These are phyloP conservation scores for Lycaena phlaeas DNA, from an alignment of 2,888 invertebrate genomes.

Conservation along the genomic window DNA sequence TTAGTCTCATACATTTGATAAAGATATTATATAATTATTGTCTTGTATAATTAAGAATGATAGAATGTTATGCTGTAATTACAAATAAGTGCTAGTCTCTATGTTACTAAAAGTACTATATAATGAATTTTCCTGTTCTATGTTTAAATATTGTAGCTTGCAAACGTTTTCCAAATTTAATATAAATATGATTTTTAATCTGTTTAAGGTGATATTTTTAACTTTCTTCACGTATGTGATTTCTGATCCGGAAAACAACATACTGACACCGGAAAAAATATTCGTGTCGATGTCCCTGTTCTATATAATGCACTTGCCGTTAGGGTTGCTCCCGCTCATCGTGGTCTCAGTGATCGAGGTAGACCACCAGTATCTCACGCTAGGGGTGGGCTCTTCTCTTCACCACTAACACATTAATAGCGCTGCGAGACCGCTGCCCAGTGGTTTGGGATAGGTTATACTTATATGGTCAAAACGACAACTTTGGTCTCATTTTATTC, in stretches of 20 bases:
- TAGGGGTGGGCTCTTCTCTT: slow-evolving; percentile 52
- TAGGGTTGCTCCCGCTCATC: slow-evolving; percentile 85
- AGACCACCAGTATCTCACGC: slow-evolving; percentile 16
- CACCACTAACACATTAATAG: slow-evolving; percentile 23
- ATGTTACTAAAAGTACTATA: too few species aligned
- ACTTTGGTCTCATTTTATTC: slow-evolving; percentile 7
- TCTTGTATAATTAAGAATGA: too few species aligned
- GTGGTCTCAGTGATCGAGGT: slow-evolving; percentile 84
- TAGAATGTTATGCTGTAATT: too few species aligned
- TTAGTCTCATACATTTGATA: too few species aligned
- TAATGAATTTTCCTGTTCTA: too few species aligned
- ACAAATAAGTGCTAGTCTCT: too few species aligned
- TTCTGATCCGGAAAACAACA: slow-evolving; percentile 76
- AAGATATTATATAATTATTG: too few species aligned
- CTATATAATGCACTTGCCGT: slow-evolving; percentile 88
- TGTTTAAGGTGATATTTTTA: slow-evolving; percentile 82
- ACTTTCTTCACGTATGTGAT: slow-evolving; percentile 89
- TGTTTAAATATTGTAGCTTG: too few species aligned
- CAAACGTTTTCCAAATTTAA: too few species aligned
- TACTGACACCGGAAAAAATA: slow-evolving; percentile 84
- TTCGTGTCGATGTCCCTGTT: slow-evolving; percentile 92
- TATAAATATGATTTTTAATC: slow-evolving; percentile 15
- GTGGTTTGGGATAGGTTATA: neutral
- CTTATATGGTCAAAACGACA: slow-evolving; percentile 10
- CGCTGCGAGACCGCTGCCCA: neutral